A percentile compares a stretch with the other conserved stretches of the same genome.
Conservation (phyloP, 2,797 vertebrate genomes). For the Microhierax caerulescens region DNA sequence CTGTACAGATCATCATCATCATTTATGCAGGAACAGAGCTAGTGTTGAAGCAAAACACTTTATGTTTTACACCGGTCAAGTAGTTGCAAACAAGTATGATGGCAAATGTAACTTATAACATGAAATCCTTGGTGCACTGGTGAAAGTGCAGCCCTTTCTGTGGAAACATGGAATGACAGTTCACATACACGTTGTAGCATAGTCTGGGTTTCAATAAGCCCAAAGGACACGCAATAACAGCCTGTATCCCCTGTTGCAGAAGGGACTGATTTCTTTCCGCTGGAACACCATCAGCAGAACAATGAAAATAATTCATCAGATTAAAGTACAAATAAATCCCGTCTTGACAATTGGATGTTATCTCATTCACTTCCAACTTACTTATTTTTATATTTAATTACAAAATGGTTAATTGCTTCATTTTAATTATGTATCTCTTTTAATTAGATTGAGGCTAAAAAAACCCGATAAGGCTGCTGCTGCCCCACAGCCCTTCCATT, state of each 20-base stretch:
- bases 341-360: conserved; percentile 69
- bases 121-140: not conserved
- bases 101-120: not conserved
- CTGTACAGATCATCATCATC: not conserved
- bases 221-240: not conserved
- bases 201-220: not conserved
- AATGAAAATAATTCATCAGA: conserved; percentile 70
- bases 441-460: conserved; percentile 58
- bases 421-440: conserved; percentile 72
- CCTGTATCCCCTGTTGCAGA: not conserved
- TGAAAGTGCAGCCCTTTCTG: not conserved
- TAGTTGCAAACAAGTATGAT: not conserved
- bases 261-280: not conserved
- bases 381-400: conserved; percentile 80
- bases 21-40: not conserved
- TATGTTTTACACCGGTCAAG: not conserved
- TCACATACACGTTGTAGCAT: rapidly evolving
- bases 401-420: conserved; percentile 70
- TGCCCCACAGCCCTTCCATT: not conserved
- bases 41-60: not conserved
- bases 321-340: conserved; percentile 73
- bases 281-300: conserved; percentile 42
- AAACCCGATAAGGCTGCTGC: conserved; percentile 19
- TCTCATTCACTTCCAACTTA: conserved; percentile 72
- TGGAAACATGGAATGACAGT: not conserved